Conservation (phyloP, 2,888 invertebrate genomes). For the Zaprionus obscuricornis region DNA sequence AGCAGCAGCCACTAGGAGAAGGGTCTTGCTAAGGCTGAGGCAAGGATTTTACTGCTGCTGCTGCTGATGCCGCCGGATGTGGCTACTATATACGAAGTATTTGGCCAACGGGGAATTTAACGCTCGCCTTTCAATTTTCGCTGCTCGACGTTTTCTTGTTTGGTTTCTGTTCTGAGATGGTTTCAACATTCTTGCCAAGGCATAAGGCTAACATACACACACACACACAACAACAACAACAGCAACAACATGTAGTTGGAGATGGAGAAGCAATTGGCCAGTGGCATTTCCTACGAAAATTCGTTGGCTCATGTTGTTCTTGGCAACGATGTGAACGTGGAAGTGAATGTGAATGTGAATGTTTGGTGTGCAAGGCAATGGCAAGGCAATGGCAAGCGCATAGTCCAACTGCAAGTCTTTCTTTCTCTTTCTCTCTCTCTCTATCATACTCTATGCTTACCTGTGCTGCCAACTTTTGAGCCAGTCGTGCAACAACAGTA, state of each 20-base stretch:
- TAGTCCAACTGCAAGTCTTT: slow-evolving; percentile 34
- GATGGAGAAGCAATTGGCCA: slow-evolving; percentile 66
- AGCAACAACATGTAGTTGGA: background rate
- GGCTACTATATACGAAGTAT: slow-evolving; percentile 17
- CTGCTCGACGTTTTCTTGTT: slow-evolving; percentile 42
- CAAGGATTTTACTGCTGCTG: too few relatives aligned
- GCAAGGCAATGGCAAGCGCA: slow-evolving; percentile 24
- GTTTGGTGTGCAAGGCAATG: slow-evolving; percentile 19
- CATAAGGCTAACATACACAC: slow-evolving; percentile 15
- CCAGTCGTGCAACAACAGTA: slow-evolving; percentile 30
- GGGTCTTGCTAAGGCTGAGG: too few relatives aligned
- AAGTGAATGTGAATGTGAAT: slow-evolving; percentile 30
- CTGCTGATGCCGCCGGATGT: slow-evolving; percentile 53
- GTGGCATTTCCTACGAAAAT: slow-evolving; percentile 61
- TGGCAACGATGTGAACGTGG: slow-evolving; percentile 64
- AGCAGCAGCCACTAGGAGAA: too few relatives aligned
- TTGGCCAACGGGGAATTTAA: slow-evolving; percentile 48
- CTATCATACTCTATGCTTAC: slow-evolving; percentile 22
- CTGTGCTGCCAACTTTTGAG: slow-evolving; percentile 56
- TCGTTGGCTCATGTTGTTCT: slow-evolving; percentile 68
- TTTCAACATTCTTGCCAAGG: slow-evolving; percentile 44
- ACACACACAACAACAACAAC: slow-evolving; percentile 4
- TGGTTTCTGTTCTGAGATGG: slow-evolving; percentile 46
- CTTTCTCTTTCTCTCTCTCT: slow-evolving; percentile 27
- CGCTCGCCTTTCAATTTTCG: slow-evolving; percentile 61